Percentiles rank a stretch among this genome's conserved stretches.
These are phyloP conservation scores for Ectemnius cavifrons DNA, from an alignment of 2,888 invertebrate genomes.

Conservation along the genomic window DNA sequence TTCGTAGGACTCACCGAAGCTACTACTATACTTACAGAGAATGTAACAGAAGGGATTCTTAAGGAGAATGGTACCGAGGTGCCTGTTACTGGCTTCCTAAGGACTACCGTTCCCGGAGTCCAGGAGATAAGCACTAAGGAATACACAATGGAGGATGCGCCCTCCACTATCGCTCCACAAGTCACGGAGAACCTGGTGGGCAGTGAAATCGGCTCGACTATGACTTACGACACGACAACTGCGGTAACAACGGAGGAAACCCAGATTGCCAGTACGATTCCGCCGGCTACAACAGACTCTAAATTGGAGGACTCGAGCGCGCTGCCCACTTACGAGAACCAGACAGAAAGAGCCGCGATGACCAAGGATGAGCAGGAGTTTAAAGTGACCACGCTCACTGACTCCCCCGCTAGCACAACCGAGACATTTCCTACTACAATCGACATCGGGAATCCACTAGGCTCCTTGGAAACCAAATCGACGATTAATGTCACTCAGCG, in stretches of 20 bases:
- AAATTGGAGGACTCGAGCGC: conserved; percentile 1
- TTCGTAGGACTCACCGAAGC: conserved; percentile 68
- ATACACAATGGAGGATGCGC: conserved; percentile 5
- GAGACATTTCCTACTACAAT: conserved; percentile 10
- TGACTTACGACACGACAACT: neutral
- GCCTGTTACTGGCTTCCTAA: neutral
- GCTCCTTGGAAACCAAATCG: conserved; percentile 1
- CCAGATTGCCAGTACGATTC: neutral
- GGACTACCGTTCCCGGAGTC: conserved; percentile 2
- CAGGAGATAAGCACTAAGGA: conserved; percentile 13
- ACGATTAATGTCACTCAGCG: conserved; percentile 10
- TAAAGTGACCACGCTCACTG: conserved; percentile 8
- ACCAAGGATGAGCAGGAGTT: conserved; percentile 23
- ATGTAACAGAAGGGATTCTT: conserved; percentile 27
- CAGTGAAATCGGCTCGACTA: conserved; percentile 2
- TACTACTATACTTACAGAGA: conserved; percentile 3
- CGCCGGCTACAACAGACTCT: neutral
- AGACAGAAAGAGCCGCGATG: conserved; percentile 4
- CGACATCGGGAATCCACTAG: conserved; percentile 22
- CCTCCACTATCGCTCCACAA: conserved; percentile 11
- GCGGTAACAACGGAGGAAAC: conserved; percentile 16
- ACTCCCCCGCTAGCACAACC: neutral
- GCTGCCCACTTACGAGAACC: conserved; percentile 12
- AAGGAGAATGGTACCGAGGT: neutral
- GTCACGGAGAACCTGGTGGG: conserved; percentile 27